phyloP scores from a whole-genome alignment of 2,113 vertebrate genomes.

The Stigmatopora argus region DNA sequence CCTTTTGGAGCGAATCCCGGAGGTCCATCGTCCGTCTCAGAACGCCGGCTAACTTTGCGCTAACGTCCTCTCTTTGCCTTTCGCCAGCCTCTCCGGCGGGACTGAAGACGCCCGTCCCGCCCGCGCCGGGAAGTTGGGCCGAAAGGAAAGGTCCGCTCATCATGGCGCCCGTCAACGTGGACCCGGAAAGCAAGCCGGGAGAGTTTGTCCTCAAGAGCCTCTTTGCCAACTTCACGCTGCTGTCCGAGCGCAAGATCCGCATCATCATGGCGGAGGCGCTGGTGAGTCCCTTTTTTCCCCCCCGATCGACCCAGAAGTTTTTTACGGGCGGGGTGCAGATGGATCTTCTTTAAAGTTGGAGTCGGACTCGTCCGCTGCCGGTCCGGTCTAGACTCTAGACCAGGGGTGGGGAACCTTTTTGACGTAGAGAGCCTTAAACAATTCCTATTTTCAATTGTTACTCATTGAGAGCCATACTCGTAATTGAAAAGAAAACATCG shows the following conservation, averaged over 20 bases:
- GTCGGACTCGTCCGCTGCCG: too few species aligned
- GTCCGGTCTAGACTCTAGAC: too few species aligned
- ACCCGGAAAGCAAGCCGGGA: conserved; percentile 96
- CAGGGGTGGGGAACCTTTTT: too few species aligned
- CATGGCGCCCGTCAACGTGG: conserved; percentile 90
- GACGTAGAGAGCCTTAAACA: too few species aligned
- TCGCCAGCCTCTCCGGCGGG: conserved; percentile 86
- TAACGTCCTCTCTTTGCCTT: conserved; percentile 3
- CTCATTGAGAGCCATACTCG: too few species aligned
- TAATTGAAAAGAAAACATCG: too few species aligned
- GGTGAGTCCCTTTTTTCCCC: conserved; percentile 69
- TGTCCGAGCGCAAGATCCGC: conserved; percentile 95
- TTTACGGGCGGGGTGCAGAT: conserved; percentile 3
- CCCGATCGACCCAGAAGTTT: not conserved
- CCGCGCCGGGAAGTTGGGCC: conserved; percentile 76
- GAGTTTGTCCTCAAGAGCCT: conserved; percentile 97
- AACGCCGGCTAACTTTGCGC: not conserved
- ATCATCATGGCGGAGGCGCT: conserved; percentile 98
- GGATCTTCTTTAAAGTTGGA: not conserved
- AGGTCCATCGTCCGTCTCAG: not conserved
- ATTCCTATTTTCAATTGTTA: too few species aligned
- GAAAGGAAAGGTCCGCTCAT: conserved; percentile 86
- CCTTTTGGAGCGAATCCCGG: too few species aligned
- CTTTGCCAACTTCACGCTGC: conserved; percentile 93
- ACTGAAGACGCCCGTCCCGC: conserved; percentile 81